These are phyloP conservation scores for Garra rufa DNA, from an alignment of 2,113 vertebrate genomes.

Conservation along the genomic window DNA sequence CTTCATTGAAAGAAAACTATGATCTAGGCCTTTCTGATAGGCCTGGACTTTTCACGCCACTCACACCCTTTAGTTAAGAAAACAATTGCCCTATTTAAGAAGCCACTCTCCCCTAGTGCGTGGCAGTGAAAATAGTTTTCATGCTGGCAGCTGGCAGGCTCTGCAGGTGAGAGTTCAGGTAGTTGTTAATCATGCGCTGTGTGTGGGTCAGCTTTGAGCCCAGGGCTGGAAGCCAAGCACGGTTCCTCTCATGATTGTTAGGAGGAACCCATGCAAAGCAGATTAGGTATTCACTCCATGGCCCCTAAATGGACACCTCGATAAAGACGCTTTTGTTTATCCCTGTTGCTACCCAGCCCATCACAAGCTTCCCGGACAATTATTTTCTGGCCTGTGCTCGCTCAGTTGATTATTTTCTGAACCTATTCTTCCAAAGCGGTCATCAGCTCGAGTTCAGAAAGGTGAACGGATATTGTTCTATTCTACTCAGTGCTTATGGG, in stretches of 20 bases:
- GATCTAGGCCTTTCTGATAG: not conserved
- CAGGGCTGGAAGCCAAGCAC: conserved; percentile 31
- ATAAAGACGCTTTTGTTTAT: conserved; percentile 68
- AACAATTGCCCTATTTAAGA: conserved; percentile 6
- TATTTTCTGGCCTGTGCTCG: conserved; percentile 52
- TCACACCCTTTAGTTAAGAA: not conserved
- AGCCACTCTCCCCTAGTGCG: not conserved
- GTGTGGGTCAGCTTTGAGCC: conserved; percentile 23
- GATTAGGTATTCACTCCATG: conserved; percentile 69
- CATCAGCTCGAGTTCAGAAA: conserved; percentile 36
- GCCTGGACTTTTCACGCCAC: not conserved
- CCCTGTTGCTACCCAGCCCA: conserved; percentile 39
- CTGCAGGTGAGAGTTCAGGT: conserved; percentile 51
- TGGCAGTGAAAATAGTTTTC: conserved; percentile 15
- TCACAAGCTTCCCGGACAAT: conserved; percentile 45
- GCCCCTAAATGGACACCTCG: conserved; percentile 62
- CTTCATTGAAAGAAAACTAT: not conserved
- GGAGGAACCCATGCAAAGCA: conserved; percentile 71
- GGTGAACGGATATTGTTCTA: conserved; percentile 26
- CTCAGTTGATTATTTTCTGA: conserved; percentile 50
- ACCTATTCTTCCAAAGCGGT: conserved; percentile 29
- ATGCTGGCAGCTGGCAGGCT: conserved; percentile 39
- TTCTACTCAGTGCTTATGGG: not conserved
- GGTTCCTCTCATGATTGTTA: conserved; percentile 56
- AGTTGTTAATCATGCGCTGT: conserved; percentile 37